Evolutionary conservation across 2,797 vertebrate genomes (phyloP).

Genomic region (Echiichthys vipera): DNA sequence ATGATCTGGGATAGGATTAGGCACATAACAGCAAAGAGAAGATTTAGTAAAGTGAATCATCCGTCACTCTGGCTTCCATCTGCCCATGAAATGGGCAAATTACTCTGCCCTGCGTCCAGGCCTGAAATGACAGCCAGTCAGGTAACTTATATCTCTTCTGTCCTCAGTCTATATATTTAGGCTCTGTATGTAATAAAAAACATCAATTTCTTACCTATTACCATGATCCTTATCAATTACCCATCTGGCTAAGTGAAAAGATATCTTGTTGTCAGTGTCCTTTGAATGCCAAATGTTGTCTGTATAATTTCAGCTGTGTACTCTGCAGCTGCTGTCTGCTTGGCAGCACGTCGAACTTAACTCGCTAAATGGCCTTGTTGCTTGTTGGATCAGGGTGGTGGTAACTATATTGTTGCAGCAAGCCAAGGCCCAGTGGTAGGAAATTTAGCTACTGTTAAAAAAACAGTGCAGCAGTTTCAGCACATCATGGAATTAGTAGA

Average conservation of each 20-base stretch:
- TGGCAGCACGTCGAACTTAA: conserved; percentile 62
- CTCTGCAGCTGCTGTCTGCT: conserved; percentile 71
- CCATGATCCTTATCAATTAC: conserved; percentile 56
- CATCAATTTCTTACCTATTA: conserved; percentile 38
- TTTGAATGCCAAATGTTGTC: conserved; percentile 65
- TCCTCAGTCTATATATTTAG: conserved; percentile 32
- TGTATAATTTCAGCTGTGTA: conserved; percentile 53
- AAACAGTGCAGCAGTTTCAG: conserved; percentile 17
- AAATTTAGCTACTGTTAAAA: conserved; percentile 41
- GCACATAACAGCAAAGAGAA: conserved; percentile 42
- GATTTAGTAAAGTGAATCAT: conserved; percentile 64
- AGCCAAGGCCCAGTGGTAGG: conserved; percentile 36
- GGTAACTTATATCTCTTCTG: conserved; percentile 24
- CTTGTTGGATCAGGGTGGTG: conserved; percentile 53
- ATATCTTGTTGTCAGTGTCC: conserved; percentile 59
- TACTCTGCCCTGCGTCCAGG: conserved; percentile 36
- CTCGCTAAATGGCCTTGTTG: conserved; percentile 54
- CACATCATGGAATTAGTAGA: conserved; percentile 23
- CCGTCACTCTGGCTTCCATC: conserved; percentile 68
- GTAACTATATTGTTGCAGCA: conserved; percentile 54
- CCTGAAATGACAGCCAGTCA: conserved; percentile 50
- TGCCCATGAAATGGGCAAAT: conserved; percentile 60
- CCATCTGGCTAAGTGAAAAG: conserved; percentile 56
- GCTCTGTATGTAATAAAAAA: conserved; percentile 27
- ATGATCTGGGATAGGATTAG: conserved; percentile 54